Percentiles rank a stretch among this genome's conserved stretches.
Conservation (phyloP, 2,888 invertebrate genomes). For the Standfussiana lucernea region DNA sequence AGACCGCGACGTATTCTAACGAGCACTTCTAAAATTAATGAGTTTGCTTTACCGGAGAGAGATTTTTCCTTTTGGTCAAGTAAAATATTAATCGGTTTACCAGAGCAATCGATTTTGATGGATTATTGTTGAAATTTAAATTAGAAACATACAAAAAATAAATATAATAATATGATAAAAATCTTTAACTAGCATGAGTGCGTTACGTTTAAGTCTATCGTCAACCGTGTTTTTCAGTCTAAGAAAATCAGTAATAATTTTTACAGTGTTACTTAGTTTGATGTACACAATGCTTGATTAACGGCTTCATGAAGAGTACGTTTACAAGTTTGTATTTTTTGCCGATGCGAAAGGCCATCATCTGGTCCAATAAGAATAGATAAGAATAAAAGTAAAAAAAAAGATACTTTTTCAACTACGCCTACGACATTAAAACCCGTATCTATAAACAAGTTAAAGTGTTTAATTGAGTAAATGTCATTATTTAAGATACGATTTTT, state of each 20-base stretch:
- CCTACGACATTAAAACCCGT: too few species aligned
- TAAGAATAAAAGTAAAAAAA: background rate
- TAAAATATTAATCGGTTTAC: conserved; percentile 21
- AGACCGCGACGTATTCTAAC: conserved; percentile 58
- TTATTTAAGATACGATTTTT: too few species aligned
- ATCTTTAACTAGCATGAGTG: background rate
- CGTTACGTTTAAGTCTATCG: too few species aligned
- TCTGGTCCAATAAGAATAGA: background rate
- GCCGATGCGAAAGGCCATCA: background rate
- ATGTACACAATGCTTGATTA: background rate
- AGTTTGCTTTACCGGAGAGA: conserved; percentile 57
- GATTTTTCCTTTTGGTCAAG: conserved; percentile 39
- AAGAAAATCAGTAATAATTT: background rate
- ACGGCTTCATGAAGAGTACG: background rate
- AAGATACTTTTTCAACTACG: background rate
- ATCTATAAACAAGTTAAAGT: too few species aligned
- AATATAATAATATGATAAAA: background rate
- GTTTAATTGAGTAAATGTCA: too few species aligned
- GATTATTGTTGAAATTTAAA: conserved; percentile 3
- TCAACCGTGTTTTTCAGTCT: background rate
- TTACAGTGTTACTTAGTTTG: background rate
- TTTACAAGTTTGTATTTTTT: background rate
- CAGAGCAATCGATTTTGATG: conserved; percentile 25
- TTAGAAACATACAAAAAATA: background rate
- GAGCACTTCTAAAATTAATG: conserved; percentile 65